These are phyloP conservation scores for Ageneiosus marmoratus DNA, from an alignment of 2,113 vertebrate species.

Conservation along the genomic window DNA sequence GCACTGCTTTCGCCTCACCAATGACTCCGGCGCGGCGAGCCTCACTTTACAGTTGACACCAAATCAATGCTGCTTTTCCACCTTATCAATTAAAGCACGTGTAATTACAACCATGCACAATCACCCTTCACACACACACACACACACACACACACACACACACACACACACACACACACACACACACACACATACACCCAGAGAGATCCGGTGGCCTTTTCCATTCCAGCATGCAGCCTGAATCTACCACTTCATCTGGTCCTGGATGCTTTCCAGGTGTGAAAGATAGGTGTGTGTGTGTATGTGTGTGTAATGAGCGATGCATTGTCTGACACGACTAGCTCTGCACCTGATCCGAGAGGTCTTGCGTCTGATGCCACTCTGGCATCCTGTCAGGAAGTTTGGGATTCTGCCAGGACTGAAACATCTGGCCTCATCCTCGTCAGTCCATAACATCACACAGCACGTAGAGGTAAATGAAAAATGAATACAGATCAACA, in stretches of 20 bases:
- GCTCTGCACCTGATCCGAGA: constrained; percentile 48
- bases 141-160: constrained; percentile 37
- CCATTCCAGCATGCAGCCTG: constrained; percentile 17
- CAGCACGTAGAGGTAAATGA: constrained; percentile 65
- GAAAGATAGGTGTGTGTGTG: constrained; percentile 23
- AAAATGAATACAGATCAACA: constrained; percentile 62
- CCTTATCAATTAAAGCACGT: constrained; percentile 79
- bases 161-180: constrained; percentile 33
- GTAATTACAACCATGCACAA: constrained; percentile 76
- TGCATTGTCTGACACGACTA: constrained; percentile 29
- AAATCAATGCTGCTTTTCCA: constrained; percentile 78
- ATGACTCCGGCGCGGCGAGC: constrained; percentile 4
- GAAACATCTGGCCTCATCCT: constrained; percentile 69
- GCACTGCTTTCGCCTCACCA: constrained; percentile 28
- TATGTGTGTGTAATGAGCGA: constrained; percentile 34
- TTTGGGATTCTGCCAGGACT: constrained; percentile 47
- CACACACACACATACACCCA: constrained; percentile 16
- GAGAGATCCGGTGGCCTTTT: constrained; percentile 22
- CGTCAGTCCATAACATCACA: constrained; percentile 66
- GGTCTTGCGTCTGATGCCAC: constrained; percentile 40
- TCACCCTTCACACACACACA: constrained; percentile 66
- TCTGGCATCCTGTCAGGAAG: constrained; percentile 25
- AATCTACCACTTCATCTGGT: constrained; percentile 36
- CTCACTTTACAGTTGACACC: constrained; percentile 65
- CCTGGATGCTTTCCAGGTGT: constrained; percentile 40